phyloP scores from a whole-genome alignment of 2,888 invertebrate genomes.

The Dynastes tityus region DNA sequence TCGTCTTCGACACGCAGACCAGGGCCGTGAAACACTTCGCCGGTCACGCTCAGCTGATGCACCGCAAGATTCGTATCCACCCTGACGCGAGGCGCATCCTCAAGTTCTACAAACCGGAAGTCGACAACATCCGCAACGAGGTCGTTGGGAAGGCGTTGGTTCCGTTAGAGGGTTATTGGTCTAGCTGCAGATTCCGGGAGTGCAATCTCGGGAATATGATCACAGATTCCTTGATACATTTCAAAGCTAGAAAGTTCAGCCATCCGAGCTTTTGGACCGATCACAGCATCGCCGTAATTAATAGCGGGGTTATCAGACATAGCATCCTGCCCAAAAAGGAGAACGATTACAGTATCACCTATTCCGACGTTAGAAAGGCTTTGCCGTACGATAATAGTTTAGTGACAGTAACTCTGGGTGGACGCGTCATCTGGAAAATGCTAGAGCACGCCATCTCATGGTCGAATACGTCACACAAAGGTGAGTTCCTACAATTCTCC shows the following conservation, averaged over 20 bases:
- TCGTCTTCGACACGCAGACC: background rate
- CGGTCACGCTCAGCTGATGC: background rate
- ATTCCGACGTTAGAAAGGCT: conserved; percentile 81
- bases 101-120: background rate
- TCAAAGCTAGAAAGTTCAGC: background rate
- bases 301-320: conserved; percentile 32
- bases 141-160: conserved; percentile 61
- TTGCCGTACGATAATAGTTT: conserved; percentile 85
- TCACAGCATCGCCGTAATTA: conserved; percentile 41
- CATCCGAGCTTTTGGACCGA: conserved; percentile 38
- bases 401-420: conserved; percentile 78
- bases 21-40: background rate
- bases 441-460: conserved; percentile 59
- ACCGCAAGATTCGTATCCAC: background rate
- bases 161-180: conserved; percentile 42
- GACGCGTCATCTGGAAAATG: conserved; percentile 74
- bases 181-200: background rate
- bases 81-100: background rate
- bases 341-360: conserved; percentile 73
- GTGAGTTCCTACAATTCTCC: conserved; percentile 86
- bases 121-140: conserved; percentile 67
- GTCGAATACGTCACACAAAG: background rate
- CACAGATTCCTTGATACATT: conserved; percentile 24
- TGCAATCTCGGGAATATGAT: conserved; percentile 46
- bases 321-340: conserved; percentile 9